Base-by-base conservation (phyloP, 2,888 invertebrate species). In the Stenoptilia bipunctidactyla region DNA sequence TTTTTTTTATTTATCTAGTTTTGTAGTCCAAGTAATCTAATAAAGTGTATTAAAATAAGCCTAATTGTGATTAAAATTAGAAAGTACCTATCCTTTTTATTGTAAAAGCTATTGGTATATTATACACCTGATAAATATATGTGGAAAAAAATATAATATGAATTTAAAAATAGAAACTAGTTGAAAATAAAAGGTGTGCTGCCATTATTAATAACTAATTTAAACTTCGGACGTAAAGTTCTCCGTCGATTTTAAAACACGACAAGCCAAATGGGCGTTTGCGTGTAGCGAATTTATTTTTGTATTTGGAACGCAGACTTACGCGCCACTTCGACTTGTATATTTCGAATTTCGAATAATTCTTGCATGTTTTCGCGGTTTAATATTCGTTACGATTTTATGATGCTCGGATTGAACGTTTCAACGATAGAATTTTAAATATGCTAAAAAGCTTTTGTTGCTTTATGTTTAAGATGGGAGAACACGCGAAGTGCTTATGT, bases 251-350 rank as follows among this genome's bases (percentile, higher is more conserved):
- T 79, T 77, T 77, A 77, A 80, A 79, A 76, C 72, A 58, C 66
- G 64, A 54, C 59, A 57, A 53, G 56, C 65, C 66, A 66, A 49
- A 59, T 36, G 56, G 67, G 70, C 65, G 66, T 61, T 66, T 57
- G 74, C 66, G 70, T 64, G 66, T 68, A 65, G 68, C 76, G 63
- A 73, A 82, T 82, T 80, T 83, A 83, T 83, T 83, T 83, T 83
- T 80, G 82, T 77, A 83, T 77, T 73, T 80, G 70, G 82, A 80
- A 80, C 80, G 80, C 80, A 76, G 75, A 74, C 76, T 77, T 72
- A 66, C 66, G 66, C 76, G 69, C 76, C 67, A 74, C 76, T 79
- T 75, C 68, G 65, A 68, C 70, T 58, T 66, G 67, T 64, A 64
- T 20, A 20, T 20, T 20, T 20, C 20, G 20, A 20, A 20, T 59